Evolutionary conservation across 2,797 vertebrate genomes (phyloP).

Genomic region (Phataginus tricuspis): DNA sequence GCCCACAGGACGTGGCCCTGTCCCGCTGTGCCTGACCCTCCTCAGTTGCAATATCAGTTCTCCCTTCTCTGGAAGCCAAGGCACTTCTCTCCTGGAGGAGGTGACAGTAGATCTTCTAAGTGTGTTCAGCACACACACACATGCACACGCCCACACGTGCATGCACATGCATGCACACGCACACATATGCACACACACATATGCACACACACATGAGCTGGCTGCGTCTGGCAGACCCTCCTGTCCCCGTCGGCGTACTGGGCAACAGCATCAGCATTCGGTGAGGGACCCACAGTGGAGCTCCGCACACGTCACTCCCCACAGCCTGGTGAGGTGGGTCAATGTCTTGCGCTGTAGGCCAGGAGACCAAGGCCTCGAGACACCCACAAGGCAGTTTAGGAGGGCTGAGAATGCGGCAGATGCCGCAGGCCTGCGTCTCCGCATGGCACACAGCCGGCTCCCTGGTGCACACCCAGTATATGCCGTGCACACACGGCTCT

Average conservation of each 20-base stretch:
- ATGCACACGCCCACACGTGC: fast-evolving
- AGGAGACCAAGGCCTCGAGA: background rate
- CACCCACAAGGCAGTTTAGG: fast-evolving
- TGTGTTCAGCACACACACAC: fast-evolving
- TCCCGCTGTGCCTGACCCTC: background rate
- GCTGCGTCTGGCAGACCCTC: too few species aligned
- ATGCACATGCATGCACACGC: fast-evolving
- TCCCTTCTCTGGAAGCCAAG: background rate
- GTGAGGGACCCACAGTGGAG: too few species aligned
- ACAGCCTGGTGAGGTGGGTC: fast-evolving
- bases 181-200: fast-evolving
- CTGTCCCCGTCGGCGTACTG: too few species aligned
- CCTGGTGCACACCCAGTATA: fast-evolving
- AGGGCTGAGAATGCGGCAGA: too few species aligned
- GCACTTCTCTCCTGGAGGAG: background rate
- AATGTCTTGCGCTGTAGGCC: fast-evolving
- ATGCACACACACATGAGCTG: fast-evolving
- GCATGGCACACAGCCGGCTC: fast-evolving
- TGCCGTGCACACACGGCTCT: fast-evolving
- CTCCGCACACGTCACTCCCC: fast-evolving
- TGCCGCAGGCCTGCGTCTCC: fast-evolving
- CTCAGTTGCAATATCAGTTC: fast-evolving
- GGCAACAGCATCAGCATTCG: too few species aligned
- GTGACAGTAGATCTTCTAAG: fast-evolving
- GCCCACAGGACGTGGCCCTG: fast-evolving